A percentile compares a stretch with the other conserved stretches of the same genome.
Evolutionary conservation across 2,888 invertebrate genomes (phyloP).

Genomic region (Latrodectus elegans): DNA sequence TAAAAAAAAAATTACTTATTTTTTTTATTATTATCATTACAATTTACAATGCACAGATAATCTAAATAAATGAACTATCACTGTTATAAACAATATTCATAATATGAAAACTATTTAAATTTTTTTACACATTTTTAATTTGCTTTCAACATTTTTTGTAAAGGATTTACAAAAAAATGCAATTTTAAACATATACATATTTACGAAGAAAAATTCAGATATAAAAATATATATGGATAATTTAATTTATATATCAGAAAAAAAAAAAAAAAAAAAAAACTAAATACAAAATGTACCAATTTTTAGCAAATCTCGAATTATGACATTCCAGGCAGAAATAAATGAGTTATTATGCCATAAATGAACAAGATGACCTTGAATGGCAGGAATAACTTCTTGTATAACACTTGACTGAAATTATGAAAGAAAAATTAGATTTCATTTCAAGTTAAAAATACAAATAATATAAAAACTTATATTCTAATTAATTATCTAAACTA

Average conservation of each 20-base stretch:
- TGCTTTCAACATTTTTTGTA: background rate
- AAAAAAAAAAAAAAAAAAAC: background rate
- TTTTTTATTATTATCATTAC: background rate
- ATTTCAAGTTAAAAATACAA: no score
- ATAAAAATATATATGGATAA: background rate
- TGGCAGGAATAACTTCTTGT: slow-evolving; percentile 33
- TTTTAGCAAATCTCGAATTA: slow-evolving; percentile 10
- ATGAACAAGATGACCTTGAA: slow-evolving; percentile 33
- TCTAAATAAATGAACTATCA: background rate
- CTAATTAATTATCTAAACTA: no score
- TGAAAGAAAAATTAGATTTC: background rate
- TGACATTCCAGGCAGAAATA: slow-evolving; percentile 41
- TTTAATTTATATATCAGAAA: background rate
- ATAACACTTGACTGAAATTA: background rate
- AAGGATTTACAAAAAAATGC: background rate
- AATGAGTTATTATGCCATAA: slow-evolving; percentile 42
- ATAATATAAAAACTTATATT: no score
- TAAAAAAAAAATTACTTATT: background rate
- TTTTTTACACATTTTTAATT: background rate
- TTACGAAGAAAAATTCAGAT: background rate
- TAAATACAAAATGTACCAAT: background rate
- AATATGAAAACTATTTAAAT: background rate
- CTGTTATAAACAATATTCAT: background rate
- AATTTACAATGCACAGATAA: background rate
- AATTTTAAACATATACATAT: no score